phyloP scores from a whole-genome alignment of 1,140 invertebrate species.

The Monochamus saltuarius region DNA sequence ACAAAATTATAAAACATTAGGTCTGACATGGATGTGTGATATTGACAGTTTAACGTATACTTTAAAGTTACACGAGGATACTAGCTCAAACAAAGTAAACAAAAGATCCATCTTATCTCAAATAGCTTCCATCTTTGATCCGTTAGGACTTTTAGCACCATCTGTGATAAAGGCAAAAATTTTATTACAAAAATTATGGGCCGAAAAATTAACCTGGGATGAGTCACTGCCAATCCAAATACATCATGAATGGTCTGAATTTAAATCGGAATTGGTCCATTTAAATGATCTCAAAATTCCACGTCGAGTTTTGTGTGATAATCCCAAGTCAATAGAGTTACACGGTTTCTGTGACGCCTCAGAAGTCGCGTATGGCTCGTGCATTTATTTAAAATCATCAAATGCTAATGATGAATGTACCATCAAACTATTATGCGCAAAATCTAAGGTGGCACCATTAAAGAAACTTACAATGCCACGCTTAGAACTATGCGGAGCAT shows the following conservation, averaged over 20 bases:
- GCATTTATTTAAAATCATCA: too few relatives aligned
- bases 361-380: too few relatives aligned
- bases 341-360: too few relatives aligned
- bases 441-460: slow-evolving; percentile 41
- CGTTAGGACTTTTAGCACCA: slow-evolving; percentile 50
- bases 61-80: not conserved
- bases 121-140: slow-evolving; percentile 47
- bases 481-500: slow-evolving; percentile 35
- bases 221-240: slow-evolving; percentile 20
- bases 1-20: slow-evolving; percentile 16
- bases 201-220: slow-evolving; percentile 23
- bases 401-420: too few relatives aligned
- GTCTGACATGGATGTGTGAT: slow-evolving; percentile 9
- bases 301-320: too few relatives aligned
- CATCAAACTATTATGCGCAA: too few relatives aligned
- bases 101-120: slow-evolving; percentile 30
- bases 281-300: too few relatives aligned
- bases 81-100: slow-evolving; percentile 1
- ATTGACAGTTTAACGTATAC: slow-evolving; percentile 7
- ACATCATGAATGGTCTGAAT: slow-evolving; percentile 3
- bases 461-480: too few relatives aligned
- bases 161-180: slow-evolving; percentile 51
- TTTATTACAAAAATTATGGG: slow-evolving; percentile 53
- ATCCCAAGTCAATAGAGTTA: too few relatives aligned
- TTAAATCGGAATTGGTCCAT: too few relatives aligned